Evolutionary conservation across 2,797 vertebrate species (phyloP).

Genomic region (Karalla daura): DNA sequence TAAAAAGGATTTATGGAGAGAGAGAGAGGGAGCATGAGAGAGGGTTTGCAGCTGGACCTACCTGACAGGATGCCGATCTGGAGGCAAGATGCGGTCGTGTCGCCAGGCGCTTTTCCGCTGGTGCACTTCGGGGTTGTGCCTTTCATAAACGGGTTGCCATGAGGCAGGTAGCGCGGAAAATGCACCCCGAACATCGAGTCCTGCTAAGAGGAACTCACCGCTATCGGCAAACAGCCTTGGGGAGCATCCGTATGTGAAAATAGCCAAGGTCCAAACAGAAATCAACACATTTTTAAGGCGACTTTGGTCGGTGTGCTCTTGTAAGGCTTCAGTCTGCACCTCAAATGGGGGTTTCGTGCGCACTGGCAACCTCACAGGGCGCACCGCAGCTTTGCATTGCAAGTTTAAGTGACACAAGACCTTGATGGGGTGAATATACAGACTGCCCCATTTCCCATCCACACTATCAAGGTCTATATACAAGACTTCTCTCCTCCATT

Average conservation of each 20-base stretch:
- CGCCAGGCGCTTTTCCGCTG: slow-evolving; percentile 68
- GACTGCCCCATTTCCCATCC: not conserved
- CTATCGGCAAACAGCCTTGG: fast-evolving
- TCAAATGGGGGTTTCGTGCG: slow-evolving; percentile 51
- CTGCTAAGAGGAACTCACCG: fast-evolving
- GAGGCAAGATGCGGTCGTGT: slow-evolving; percentile 61
- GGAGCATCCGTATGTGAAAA: fast-evolving
- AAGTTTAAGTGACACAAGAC: slow-evolving; percentile 48
- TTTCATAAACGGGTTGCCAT: slow-evolving; percentile 80
- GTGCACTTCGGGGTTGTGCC: slow-evolving; percentile 73
- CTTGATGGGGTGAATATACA: slow-evolving; percentile 33
- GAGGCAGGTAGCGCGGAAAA: slow-evolving; percentile 50
- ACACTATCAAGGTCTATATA: not conserved
- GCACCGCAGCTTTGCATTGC: slow-evolving; percentile 44
- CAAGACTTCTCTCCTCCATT: not conserved
- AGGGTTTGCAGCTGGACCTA: slow-evolving; percentile 50
- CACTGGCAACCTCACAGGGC: slow-evolving; percentile 67
- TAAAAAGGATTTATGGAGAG: not conserved
- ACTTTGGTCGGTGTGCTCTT: not conserved
- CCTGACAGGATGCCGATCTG: slow-evolving; percentile 52
- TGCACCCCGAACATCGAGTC: slow-evolving; percentile 10
- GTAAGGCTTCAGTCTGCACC: not conserved
- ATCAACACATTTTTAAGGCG: fast-evolving
- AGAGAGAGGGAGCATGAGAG: no score
- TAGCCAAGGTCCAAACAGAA: fast-evolving